Evolutionary conservation across 2,888 invertebrate genomes (phyloP), one percentile per base, ranked within the genome.

Genomic region (Pristionchus arcanus): DNA sequence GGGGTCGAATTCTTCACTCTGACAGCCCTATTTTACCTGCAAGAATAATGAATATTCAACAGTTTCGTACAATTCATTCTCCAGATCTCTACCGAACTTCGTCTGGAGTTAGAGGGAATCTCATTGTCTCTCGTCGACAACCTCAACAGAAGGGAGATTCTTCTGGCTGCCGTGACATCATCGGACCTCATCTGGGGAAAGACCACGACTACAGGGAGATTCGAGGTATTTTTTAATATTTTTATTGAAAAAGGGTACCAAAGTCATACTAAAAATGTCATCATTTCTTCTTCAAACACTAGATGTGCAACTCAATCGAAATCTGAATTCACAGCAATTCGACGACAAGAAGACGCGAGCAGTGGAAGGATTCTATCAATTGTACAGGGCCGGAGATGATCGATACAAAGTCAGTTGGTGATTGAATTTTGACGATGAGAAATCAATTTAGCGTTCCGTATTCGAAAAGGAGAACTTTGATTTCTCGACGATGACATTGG

Each of bases 161-260:
- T 74, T 11, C 74, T 74, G 37, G 74, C 74, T 2, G 74, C 74
- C 7, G 37, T 42, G 74, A 74, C 74, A 21, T 74, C 74, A 11
- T 74, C 74, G 15, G 74, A 74, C 37, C 74, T 74, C 37, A 74
- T 74, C 74, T 74, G 74, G 74, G 74, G 74, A 21, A 74, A 74
- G 74, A 37, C 37, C 9, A 74, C 74, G 37, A 74, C 37, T 9
- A 74, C 74, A 7, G 42, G 74, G 7, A 37, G 74, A 74, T 74
- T 74, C 42, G 37, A 74, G 74, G 74, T 74, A 21, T 13, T 28
- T 31, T 66, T 66, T 2, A 15, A 3, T 34, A 16, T 71, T 71
- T n/a, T 0, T 71, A 16, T 71, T 19, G 3, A 1, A 7, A 63
- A 7, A 21, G 7, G 21, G 15, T 21, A 7, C 13, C 19, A 7